A percentile compares a stretch with the other conserved stretches of the same genome.
These are phyloP conservation scores for Cephalopachus bancanus DNA, from an alignment of 2,797 vertebrate genomes.

Conservation along the genomic window DNA sequence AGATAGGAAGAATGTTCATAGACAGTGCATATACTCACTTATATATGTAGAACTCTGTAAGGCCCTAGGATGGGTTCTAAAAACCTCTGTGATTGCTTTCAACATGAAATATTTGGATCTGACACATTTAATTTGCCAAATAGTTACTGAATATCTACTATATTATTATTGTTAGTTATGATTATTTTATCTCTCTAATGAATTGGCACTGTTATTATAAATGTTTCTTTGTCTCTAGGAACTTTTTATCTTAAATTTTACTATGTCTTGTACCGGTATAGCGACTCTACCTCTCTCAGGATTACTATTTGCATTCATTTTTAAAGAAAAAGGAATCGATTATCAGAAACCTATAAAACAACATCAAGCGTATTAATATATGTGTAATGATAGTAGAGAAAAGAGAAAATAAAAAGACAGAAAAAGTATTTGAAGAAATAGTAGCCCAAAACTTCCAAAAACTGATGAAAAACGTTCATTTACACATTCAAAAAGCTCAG, in stretches of 20 bases:
- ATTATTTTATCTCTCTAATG: neutral
- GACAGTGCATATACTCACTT: neutral
- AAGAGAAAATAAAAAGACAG: neutral
- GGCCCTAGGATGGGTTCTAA: neutral
- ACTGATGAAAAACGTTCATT: neutral
- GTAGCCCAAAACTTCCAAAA: neutral
- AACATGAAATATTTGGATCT: neutral
- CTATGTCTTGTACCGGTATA: neutral
- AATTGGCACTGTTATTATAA: neutral
- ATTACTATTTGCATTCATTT: neutral
- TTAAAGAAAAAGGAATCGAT: neutral
- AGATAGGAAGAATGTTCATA: neutral
- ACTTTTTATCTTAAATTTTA: neutral
- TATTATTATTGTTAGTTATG: neutral
- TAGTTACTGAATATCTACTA: conserved; percentile 8
- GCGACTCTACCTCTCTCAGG: neutral
- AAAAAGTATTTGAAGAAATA: neutral
- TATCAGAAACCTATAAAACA: neutral
- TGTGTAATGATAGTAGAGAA: neutral
- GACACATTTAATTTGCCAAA: neutral
- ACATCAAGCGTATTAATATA: neutral
- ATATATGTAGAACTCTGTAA: neutral
- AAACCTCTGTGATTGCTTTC: neutral
- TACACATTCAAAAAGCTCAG: neutral
- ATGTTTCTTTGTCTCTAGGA: neutral